Conservation (phyloP, 2,888 invertebrate species). For the Dexiosoma caninum region DNA sequence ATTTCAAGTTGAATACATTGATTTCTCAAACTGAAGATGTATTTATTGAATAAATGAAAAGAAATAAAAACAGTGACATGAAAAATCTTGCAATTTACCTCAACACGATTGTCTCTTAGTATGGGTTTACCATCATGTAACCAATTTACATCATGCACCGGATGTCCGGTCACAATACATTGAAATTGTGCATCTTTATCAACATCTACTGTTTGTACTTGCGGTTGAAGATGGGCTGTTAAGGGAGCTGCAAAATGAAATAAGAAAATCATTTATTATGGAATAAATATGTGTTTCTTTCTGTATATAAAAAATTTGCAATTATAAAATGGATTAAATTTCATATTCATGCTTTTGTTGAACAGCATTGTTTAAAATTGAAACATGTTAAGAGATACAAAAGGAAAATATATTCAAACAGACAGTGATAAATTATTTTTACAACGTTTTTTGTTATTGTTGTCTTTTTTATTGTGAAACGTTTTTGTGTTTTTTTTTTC, state of each 20-base stretch:
- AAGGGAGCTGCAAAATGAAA: slow-evolving; percentile 83
- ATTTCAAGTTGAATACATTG: background rate
- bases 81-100: slow-evolving; percentile 77
- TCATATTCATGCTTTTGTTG: background rate
- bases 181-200: slow-evolving; percentile 91
- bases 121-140: slow-evolving; percentile 86
- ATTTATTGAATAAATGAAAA: slow-evolving; percentile 55
- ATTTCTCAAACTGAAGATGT: background rate
- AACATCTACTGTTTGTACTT: slow-evolving; percentile 87
- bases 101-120: slow-evolving; percentile 80
- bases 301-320: background rate
- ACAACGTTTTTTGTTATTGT: too few relatives aligned
- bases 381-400: background rate
- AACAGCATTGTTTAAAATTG: background rate
- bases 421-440: background rate
- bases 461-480: too few relatives aligned
- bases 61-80: background rate
- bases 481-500: too few relatives aligned
- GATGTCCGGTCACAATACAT: slow-evolving; percentile 92
- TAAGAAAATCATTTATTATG: background rate
- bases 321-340: background rate
- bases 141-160: slow-evolving; percentile 89
- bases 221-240: slow-evolving; percentile 88
- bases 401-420: background rate
- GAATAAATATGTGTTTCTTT: background rate